Evolutionary conservation across 2,888 invertebrate genomes (phyloP).

Genomic region (Siphlonurus alternatus): DNA sequence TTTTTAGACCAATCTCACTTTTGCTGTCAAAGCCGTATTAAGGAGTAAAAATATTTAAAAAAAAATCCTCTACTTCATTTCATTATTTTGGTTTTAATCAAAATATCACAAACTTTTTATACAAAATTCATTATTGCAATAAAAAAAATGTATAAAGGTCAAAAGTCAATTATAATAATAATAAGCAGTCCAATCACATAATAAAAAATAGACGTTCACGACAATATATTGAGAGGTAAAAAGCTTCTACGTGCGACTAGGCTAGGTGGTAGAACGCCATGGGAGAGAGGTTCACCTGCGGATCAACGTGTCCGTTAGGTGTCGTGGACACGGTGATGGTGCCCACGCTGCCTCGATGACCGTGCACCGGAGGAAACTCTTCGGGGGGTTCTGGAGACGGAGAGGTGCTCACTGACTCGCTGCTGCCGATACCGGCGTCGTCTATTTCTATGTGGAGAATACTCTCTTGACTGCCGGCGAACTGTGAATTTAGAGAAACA

Average conservation of each 20-base stretch:
- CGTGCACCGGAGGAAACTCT: not conserved
- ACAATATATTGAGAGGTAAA: not conserved
- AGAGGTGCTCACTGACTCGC: conserved; percentile 9
- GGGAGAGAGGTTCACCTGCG: not conserved
- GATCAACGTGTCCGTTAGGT: not conserved
- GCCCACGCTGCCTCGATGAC: not conserved
- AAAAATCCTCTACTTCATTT: too few species aligned
- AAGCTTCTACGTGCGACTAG: not conserved
- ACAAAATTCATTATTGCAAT: too few species aligned
- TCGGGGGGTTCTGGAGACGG: not conserved
- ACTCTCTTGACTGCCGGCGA: conserved; percentile 71
- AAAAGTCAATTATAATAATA: not conserved
- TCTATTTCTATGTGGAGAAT: conserved; percentile 60
- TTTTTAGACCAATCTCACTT: too few species aligned
- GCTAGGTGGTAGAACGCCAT: not conserved
- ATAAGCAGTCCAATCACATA: not conserved
- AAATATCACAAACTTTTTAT: too few species aligned
- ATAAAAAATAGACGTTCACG: not conserved
- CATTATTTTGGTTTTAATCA: too few species aligned
- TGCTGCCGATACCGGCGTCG: conserved; percentile 16
- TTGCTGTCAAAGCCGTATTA: too few species aligned
- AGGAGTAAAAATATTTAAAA: too few species aligned
- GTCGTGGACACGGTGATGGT: not conserved
- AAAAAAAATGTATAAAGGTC: too few species aligned
- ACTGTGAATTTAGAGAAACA: conserved; percentile 33